A percentile compares a stretch with the other conserved stretches of the same genome.
phyloP scores from a whole-genome alignment of 2,113 vertebrate species.

The Oryctolagus cuniculus region mOryCun1.1 NC_091432.1:38348501-38349000 shows the following conservation, averaged over 20 bases:
- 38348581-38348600: conserved; percentile 67
- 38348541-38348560: conserved; percentile 60
- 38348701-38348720: conserved; percentile 61
- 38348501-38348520: background rate
- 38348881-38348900: background rate
- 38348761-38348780: conserved; percentile 65
- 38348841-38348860: background rate
- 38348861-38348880: background rate
- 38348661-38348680: conserved; percentile 33
- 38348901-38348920: no score
- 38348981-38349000: no score
- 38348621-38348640: conserved; percentile 42
- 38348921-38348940: no score
- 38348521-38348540: conserved; percentile 61
- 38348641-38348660: conserved; percentile 63
- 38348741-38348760: conserved; percentile 38
- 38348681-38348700: conserved; percentile 60
- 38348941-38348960: no score
- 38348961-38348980: no score
- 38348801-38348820: background rate
- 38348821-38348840: conserved; percentile 23
- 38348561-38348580: conserved; percentile 68
- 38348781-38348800: conserved; percentile 28
- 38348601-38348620: conserved; percentile 40
- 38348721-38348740: conserved; percentile 54